Conservation (phyloP, 35 echinoderm and acorn worm genomes). For the Apostichopus parvimensis region DNA sequence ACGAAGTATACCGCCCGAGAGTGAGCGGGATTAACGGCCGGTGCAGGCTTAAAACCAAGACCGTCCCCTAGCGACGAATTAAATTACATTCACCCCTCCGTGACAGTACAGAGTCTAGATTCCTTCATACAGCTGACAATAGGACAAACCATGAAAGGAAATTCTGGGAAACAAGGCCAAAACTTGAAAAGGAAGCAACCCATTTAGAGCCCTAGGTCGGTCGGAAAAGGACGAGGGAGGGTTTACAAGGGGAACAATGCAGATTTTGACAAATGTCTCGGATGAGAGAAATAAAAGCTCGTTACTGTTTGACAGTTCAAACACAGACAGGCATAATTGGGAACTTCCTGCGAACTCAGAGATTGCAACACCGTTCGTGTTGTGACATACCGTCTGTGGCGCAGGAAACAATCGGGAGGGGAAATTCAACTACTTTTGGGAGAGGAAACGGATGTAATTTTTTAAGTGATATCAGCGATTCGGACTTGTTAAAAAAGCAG, state of each 20-base stretch:
- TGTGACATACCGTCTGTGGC: background rate
- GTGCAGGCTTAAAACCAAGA: too few relatives aligned
- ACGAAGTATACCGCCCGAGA: too few relatives aligned
- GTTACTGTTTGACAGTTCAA: slow-evolving; percentile 34
- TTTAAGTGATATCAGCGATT: background rate
- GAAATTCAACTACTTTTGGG: background rate
- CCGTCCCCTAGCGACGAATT: too few relatives aligned
- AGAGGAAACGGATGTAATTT: background rate
- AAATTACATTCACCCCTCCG: too few relatives aligned
- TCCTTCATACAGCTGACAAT: background rate
- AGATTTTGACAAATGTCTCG: slow-evolving; percentile 19
- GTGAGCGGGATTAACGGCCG: too few relatives aligned
- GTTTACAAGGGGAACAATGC: slow-evolving; percentile 18
- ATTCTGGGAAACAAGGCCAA: slow-evolving; percentile 36
- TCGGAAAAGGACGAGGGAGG: background rate
- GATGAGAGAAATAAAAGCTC: slow-evolving; percentile 37
- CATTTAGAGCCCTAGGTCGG: background rate
- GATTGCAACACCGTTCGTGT: background rate
- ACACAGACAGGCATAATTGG: slow-evolving; percentile 34
- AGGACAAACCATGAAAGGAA: slow-evolving; percentile 19
- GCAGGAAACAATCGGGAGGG: background rate
- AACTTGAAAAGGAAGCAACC: background rate
- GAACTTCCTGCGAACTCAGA: background rate
- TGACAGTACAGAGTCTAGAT: too few relatives aligned
- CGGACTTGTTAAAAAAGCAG: too few relatives aligned